phyloP scores from a whole-genome alignment of 1,140 invertebrate genomes.

The Octopus sinensis region DNA sequence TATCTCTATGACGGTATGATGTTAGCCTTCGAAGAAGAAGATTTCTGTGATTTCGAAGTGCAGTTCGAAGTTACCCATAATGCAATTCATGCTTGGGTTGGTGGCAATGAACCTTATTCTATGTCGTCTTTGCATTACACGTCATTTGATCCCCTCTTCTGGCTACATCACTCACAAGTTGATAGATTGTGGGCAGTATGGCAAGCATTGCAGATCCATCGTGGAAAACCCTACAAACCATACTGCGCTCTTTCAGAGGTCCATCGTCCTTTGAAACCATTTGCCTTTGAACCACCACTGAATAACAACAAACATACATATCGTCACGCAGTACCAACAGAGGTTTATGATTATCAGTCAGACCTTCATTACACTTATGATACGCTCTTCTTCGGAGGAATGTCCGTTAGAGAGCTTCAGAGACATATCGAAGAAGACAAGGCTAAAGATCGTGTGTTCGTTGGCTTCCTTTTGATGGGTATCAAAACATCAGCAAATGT shows the following conservation, averaged over 20 bases:
- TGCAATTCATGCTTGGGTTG: neutral
- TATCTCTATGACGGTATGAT: slow-evolving; percentile 24
- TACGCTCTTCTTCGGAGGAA: slow-evolving; percentile 26
- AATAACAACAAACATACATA: slow-evolving; percentile 28
- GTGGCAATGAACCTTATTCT: slow-evolving; percentile 10
- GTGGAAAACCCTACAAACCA: slow-evolving; percentile 25
- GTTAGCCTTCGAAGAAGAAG: slow-evolving; percentile 25
- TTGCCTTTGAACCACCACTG: slow-evolving; percentile 24
- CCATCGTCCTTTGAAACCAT: slow-evolving; percentile 27
- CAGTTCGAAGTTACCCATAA: slow-evolving; percentile 17
- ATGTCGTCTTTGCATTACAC: slow-evolving; percentile 20
- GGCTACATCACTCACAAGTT: slow-evolving; percentile 20
- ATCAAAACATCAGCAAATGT: slow-evolving; percentile 25
- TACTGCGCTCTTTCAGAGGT: slow-evolving; percentile 23
- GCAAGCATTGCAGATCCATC: slow-evolving; percentile 15
- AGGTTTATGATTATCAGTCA: slow-evolving; percentile 28
- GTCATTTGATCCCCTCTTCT: slow-evolving; percentile 16
- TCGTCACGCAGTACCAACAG: slow-evolving; percentile 20
- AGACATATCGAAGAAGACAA: slow-evolving; percentile 21
- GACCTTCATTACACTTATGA: slow-evolving; percentile 30
- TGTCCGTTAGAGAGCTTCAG: slow-evolving; percentile 24
- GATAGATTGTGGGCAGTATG: slow-evolving; percentile 16
- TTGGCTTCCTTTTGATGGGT: slow-evolving; percentile 23
- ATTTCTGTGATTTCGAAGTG: slow-evolving; percentile 29
- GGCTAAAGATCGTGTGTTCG: slow-evolving; percentile 19